Evolutionary conservation across 2,113 vertebrate species (phyloP).

Genomic region (Festucalex cinctus): DNA sequence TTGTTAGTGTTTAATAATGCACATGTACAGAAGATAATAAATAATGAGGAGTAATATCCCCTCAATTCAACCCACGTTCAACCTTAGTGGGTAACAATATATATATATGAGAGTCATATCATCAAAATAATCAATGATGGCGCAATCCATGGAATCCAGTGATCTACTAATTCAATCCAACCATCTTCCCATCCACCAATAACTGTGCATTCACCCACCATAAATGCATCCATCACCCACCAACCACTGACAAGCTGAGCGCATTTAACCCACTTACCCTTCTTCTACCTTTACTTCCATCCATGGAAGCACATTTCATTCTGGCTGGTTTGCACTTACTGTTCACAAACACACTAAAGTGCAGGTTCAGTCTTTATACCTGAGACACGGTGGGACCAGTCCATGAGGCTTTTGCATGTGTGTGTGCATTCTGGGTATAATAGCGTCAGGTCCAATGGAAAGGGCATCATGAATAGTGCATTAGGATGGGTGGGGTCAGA

Average conservation of each 20-base stretch:
- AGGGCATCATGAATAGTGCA: slow-evolving; percentile 81
- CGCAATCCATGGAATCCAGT: too few species aligned
- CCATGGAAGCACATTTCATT: background rate
- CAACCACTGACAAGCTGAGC: background rate
- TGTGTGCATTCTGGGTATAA: slow-evolving; percentile 1
- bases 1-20: too few species aligned
- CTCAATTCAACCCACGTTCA: too few species aligned
- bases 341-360: slow-evolving; percentile 12
- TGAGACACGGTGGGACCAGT: slow-evolving; percentile 10
- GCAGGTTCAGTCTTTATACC: slow-evolving; percentile 14
- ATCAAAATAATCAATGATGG: too few species aligned
- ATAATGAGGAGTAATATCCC: too few species aligned
- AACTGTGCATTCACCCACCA: background rate
- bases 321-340: slow-evolving; percentile 5
- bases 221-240: background rate
- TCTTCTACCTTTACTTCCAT: background rate
- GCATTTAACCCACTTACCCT: background rate
- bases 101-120: too few species aligned
- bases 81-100: too few species aligned
- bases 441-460: slow-evolving; percentile 38
- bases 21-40: too few species aligned
- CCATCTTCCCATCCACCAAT: background rate
- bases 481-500: slow-evolving; percentile 58
- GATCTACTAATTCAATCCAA: too few species aligned
- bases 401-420: slow-evolving; percentile 3